Conservation (phyloP, 2,888 invertebrate genomes). For the Alloplasta piceator region DNA sequence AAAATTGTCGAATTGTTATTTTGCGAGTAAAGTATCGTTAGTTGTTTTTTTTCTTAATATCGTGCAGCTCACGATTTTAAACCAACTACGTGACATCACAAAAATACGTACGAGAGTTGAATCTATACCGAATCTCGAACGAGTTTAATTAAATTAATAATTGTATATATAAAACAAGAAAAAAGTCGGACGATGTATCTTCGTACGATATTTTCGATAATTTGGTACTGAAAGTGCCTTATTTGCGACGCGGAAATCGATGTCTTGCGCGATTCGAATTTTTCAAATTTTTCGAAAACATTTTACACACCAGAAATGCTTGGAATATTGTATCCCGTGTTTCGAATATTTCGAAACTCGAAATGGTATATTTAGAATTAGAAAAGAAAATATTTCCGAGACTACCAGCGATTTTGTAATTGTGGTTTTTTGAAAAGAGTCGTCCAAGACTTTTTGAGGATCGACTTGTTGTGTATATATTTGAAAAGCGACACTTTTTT, state of each 20-base stretch:
- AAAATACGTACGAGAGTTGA: too few relatives aligned
- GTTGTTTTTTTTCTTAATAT: too few relatives aligned
- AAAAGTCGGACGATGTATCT: too few relatives aligned
- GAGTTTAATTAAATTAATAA: too few relatives aligned
- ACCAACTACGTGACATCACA: too few relatives aligned
- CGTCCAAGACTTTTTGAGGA: not conserved
- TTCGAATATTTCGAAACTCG: not conserved
- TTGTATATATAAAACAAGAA: too few relatives aligned
- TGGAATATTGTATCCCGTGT: not conserved
- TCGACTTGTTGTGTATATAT: not conserved
- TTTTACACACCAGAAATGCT: not conserved
- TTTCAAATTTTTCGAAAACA: not conserved
- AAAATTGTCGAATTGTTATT: not conserved
- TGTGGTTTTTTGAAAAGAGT: not conserved
- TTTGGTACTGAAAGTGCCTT: not conserved
- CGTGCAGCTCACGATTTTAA: too few relatives aligned
- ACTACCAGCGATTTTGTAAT: not conserved
- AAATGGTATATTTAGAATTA: not conserved
- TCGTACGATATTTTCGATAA: too few relatives aligned
- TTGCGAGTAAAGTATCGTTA: not conserved
- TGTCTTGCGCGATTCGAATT: not conserved
- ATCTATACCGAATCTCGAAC: too few relatives aligned
- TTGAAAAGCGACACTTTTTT: not conserved
- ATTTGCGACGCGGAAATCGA: not conserved
- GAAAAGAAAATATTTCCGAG: not conserved